These are phyloP conservation scores for Drosophila conformis DNA, from an alignment of 2,888 invertebrate species.

Conservation along the genomic window DNA sequence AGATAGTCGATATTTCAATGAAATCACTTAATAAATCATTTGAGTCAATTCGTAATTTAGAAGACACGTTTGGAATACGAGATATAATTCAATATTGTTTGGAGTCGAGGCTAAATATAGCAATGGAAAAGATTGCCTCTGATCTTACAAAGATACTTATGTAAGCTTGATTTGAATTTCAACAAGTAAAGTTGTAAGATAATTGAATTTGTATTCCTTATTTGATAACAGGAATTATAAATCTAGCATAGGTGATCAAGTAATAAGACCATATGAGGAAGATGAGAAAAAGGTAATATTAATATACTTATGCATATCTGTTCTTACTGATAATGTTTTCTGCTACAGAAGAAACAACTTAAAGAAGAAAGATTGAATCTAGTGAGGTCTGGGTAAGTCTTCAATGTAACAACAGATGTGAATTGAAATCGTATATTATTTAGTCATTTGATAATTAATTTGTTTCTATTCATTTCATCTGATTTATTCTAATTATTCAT, in stretches of 20 bases:
- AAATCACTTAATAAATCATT: too few species aligned
- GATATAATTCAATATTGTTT: too few species aligned
- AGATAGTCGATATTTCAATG: too few species aligned
- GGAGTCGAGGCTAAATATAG: accelerated
- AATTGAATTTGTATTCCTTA: neutral
- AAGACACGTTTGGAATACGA: accelerated
- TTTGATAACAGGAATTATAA: neutral
- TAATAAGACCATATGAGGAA: neutral
- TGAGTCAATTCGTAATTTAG: too few species aligned
- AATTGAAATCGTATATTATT: neutral
- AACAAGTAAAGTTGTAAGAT: neutral
- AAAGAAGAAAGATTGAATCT: too few species aligned
- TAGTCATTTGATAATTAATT: neutral
- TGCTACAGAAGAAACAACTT: neutral
- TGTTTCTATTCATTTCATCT: neutral
- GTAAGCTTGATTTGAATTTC: neutral
- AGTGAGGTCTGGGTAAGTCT: neutral
- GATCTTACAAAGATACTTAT: neutral
- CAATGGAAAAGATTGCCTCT: neutral
- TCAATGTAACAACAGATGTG: neutral
- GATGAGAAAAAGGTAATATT: neutral
- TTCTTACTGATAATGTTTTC: neutral
- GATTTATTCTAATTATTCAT: neutral
- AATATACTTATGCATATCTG: neutral
- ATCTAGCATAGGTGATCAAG: neutral